Percentiles rank a stretch among this genome's conserved stretches.
These are phyloP conservation scores for Lithophane semibrunnea DNA, from an alignment of 2,888 invertebrate genomes.

Conservation along the genomic window DNA sequence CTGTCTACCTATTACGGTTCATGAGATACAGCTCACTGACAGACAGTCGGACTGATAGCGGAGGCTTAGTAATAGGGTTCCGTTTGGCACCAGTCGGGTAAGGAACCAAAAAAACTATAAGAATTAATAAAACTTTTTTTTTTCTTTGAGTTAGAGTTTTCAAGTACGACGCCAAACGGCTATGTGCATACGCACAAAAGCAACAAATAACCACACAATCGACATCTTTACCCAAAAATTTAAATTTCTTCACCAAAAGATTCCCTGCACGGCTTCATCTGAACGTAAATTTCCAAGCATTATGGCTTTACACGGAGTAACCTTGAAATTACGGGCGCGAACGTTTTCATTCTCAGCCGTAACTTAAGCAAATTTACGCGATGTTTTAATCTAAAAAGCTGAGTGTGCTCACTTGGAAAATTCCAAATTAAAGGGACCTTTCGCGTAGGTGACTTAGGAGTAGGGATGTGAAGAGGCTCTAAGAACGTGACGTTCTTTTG, in stretches of 20 bases:
- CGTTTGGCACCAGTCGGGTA: too few species aligned
- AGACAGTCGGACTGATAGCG: too few species aligned
- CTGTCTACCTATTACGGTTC: too few species aligned
- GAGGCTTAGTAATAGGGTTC: too few species aligned
- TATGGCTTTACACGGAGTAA: constrained; percentile 62
- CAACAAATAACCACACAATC: not conserved
- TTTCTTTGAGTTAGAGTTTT: too few species aligned
- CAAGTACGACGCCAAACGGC: too few species aligned
- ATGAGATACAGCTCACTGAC: too few species aligned
- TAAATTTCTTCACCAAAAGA: constrained; percentile 42
- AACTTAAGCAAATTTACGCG: constrained; percentile 79
- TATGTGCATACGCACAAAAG: not conserved
- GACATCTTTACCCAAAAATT: constrained; percentile 29
- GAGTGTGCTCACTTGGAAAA: constrained; percentile 72
- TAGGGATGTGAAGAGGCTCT: constrained; percentile 22
- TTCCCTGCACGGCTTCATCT: constrained; percentile 48
- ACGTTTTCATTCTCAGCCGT: constrained; percentile 73
- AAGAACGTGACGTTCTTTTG: not conserved
- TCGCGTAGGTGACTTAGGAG: constrained; percentile 47
- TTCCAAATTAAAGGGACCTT: constrained; percentile 72
- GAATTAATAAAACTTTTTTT: too few species aligned
- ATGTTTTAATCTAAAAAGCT: constrained; percentile 81
- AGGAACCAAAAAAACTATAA: too few species aligned
- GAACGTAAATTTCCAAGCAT: constrained; percentile 58
- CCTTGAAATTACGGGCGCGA: constrained; percentile 74